Percentiles rank a stretch among this genome's conserved stretches.
phyloP scores from a whole-genome alignment of 2,888 invertebrate species.

The Hirtodrosophila alboralis region DNA sequence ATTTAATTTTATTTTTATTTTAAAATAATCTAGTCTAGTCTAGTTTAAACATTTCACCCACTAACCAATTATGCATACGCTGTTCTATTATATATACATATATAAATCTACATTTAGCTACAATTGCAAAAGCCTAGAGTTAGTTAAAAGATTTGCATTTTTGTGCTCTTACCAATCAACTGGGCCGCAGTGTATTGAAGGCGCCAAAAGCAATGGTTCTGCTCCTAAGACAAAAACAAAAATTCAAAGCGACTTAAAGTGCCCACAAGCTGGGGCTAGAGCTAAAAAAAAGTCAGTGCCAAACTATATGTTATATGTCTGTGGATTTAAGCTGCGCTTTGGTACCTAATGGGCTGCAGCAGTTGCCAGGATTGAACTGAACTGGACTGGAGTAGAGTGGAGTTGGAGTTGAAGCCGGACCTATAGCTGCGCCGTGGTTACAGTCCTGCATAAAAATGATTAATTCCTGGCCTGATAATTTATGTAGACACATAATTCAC shows the following conservation, averaged over 20 bases:
- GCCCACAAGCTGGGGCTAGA: slow-evolving; percentile 44
- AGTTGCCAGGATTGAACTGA: slow-evolving; percentile 12
- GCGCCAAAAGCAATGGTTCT: slow-evolving; percentile 45
- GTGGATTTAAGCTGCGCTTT: slow-evolving; percentile 44
- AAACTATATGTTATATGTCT: slow-evolving; percentile 36
- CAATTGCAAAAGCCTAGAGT: not conserved
- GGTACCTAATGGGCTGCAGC: slow-evolving; percentile 66
- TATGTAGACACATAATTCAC: slow-evolving; percentile 82
- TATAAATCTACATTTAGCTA: too few species aligned
- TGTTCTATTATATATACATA: too few species aligned
- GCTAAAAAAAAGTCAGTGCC: slow-evolving; percentile 31
- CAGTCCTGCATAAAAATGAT: slow-evolving; percentile 79
- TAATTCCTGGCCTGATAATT: slow-evolving; percentile 81
- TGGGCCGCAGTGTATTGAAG: slow-evolving; percentile 14
- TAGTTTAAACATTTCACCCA: too few species aligned
- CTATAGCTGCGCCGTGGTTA: slow-evolving; percentile 23
- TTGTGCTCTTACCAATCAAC: slow-evolving; percentile 22
- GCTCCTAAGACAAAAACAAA: slow-evolving; percentile 57
- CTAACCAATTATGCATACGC: too few species aligned
- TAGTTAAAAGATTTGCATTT: slow-evolving; percentile 16
- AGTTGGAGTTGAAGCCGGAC: too few species aligned
- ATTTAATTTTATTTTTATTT: too few species aligned
- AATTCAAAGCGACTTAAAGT: slow-evolving; percentile 71
- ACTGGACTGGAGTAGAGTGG: slow-evolving; percentile 19
- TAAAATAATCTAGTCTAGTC: too few species aligned